A percentile compares a stretch with the other conserved stretches of the same genome.
These are phyloP conservation scores for Caenorhabditis sp. DNA, from an alignment of 2,888 invertebrate species.

Conservation along the genomic window DNA sequence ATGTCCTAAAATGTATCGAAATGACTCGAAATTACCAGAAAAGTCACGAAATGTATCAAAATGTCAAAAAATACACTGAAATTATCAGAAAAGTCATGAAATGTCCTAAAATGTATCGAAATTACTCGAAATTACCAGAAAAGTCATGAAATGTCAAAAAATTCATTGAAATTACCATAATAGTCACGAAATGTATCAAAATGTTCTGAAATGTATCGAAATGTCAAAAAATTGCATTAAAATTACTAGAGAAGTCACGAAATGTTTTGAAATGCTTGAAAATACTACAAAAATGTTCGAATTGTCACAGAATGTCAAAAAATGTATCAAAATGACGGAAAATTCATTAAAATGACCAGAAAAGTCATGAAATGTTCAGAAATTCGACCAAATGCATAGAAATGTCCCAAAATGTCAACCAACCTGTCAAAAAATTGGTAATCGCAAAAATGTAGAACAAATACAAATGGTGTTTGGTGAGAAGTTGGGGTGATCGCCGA, in stretches of 20 bases:
- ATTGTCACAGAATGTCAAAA: no score
- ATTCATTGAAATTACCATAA: constrained; percentile 10
- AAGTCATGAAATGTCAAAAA: constrained; percentile 37
- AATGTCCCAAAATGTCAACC: background rate
- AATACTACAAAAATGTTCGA: no score
- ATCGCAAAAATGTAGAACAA: constrained; percentile 54
- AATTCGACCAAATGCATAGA: background rate
- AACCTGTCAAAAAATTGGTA: constrained; percentile 55
- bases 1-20: background rate
- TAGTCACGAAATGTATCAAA: no score
- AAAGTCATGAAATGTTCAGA: background rate
- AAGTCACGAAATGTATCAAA: constrained; percentile 21
- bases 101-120: background rate
- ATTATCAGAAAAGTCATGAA: no score
- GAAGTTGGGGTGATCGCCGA: constrained; percentile 33
- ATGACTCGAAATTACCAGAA: no score
- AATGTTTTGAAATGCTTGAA: background rate
- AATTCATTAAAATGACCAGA: no score
- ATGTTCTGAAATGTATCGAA: no score
- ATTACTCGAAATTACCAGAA: no score
- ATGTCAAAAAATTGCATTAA: constrained; percentile 52
- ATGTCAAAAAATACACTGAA: constrained; percentile 52
- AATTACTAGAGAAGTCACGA: no score
- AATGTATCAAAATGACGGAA: constrained; percentile 52
- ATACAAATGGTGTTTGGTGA: constrained; percentile 52